Evolutionary conservation across 2,797 vertebrate genomes (phyloP).

Genomic region (Squalus acanthias): DNA sequence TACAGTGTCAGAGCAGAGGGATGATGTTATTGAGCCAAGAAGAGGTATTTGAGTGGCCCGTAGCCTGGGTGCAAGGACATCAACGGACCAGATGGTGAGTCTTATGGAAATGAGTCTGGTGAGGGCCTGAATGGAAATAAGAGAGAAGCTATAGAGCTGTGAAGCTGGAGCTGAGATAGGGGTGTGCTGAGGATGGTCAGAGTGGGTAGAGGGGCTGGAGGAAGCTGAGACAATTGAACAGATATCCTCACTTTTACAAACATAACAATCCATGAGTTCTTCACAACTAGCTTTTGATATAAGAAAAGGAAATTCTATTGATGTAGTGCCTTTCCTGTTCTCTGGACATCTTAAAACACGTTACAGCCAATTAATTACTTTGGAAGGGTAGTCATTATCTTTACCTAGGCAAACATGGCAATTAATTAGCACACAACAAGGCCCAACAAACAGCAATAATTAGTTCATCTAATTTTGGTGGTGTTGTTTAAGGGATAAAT

Average conservation of each 20-base stretch:
- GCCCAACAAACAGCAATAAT: no score
- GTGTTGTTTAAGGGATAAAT: no score
- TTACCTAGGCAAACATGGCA: no score
- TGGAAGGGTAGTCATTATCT: no score
- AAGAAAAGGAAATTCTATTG: not conserved
- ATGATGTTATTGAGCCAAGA: not conserved
- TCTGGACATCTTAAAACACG: not conserved
- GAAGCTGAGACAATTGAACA: not conserved
- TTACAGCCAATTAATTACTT: not conserved
- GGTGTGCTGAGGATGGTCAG: not conserved
- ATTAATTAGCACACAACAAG: no score
- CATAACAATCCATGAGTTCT: not conserved
- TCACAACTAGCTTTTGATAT: not conserved
- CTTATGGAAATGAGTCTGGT: no score
- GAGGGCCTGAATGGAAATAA: not conserved
- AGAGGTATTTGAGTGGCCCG: not conserved
- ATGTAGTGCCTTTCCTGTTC: no score
- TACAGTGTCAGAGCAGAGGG: no score
- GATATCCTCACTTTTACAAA: not conserved
- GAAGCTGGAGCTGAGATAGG: not conserved
- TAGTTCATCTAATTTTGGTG: no score
- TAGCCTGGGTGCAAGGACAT: no score
- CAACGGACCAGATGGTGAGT: no score
- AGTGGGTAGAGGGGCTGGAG: not conserved
- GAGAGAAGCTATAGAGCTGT: not conserved